These are phyloP conservation scores for Aphidius gifuensis DNA, from an alignment of 1,140 invertebrate species.

Conservation along the genomic window DNA sequence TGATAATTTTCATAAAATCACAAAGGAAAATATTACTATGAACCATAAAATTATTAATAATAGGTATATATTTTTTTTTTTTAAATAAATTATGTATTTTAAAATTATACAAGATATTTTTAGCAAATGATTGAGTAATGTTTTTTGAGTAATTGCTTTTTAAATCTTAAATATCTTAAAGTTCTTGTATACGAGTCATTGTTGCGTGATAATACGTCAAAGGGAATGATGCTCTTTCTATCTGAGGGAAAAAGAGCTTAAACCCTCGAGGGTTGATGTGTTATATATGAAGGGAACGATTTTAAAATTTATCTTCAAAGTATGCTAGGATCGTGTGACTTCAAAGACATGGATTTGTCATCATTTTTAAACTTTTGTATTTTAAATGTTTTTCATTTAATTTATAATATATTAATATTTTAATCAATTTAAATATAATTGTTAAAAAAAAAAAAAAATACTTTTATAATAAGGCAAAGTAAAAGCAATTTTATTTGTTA, in stretches of 20 bases:
- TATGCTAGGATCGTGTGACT: not conserved
- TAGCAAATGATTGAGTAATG: not conserved
- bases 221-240: slow-evolving; percentile 9
- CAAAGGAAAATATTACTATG: no score
- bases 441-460: no score
- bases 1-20: no score
- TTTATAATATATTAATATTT: no score
- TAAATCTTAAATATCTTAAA: not conserved
- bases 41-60: not conserved
- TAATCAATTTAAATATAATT: no score
- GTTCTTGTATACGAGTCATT: not conserved
- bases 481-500: no score
- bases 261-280: slow-evolving; percentile 1
- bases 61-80: not conserved
- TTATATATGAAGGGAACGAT: slow-evolving; percentile 3
- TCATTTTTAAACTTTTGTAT: not conserved
- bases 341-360: slow-evolving; percentile 11
- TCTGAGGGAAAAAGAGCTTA: slow-evolving; percentile 6
- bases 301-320: slow-evolving; percentile 13
- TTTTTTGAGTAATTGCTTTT: not conserved
- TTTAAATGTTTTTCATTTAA: no score
- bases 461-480: no score
- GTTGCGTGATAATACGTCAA: slow-evolving; percentile 15
- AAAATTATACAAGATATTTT: not conserved
- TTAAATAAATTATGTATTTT: not conserved